phyloP scores from a whole-genome alignment of 1,140 invertebrate species.

The Drosophila lini region DNA sequence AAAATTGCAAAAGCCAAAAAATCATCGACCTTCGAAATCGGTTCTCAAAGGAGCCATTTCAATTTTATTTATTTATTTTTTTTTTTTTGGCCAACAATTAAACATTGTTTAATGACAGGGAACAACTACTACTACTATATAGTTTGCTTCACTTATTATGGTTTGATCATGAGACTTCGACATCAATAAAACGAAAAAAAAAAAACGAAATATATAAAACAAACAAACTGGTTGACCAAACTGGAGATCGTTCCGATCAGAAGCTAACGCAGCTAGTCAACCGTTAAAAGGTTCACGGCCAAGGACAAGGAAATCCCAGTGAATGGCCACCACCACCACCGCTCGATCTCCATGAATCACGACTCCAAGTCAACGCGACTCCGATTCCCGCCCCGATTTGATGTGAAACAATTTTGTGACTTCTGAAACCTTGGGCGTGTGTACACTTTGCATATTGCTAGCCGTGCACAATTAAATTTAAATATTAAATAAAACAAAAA shows the following conservation, averaged over 20 bases:
- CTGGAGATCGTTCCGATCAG: slow-evolving; percentile 35
- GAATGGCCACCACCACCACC: slow-evolving; percentile 55
- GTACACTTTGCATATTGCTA: slow-evolving; percentile 52
- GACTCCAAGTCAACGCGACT: slow-evolving; percentile 27
- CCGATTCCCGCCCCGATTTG: slow-evolving; percentile 19
- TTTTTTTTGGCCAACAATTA: slow-evolving; percentile 57
- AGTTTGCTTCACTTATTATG: slow-evolving; percentile 48
- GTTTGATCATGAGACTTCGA: slow-evolving; percentile 75
- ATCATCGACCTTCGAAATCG: slow-evolving; percentile 63
- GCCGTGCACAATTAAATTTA: slow-evolving; percentile 68
- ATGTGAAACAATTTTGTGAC: slow-evolving; percentile 66
- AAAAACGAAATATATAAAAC: slow-evolving; percentile 36
- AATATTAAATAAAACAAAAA: slow-evolving; percentile 66
- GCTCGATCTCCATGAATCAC: slow-evolving; percentile 62
- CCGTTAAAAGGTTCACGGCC: slow-evolving; percentile 81
- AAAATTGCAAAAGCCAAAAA: slow-evolving; percentile 75
- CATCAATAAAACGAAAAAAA: slow-evolving; percentile 11
- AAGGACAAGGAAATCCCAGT: slow-evolving; percentile 83
- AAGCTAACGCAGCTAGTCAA: slow-evolving; percentile 59
- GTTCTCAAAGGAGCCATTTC: slow-evolving; percentile 68
- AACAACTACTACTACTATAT: slow-evolving; percentile 16
- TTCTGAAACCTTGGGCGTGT: slow-evolving; percentile 75
- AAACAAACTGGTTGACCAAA: slow-evolving; percentile 66
- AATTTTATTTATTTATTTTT: slow-evolving; percentile 18
- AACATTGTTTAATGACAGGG: slow-evolving; percentile 39